A percentile compares a stretch with the other conserved stretches of the same genome.
Conservation (phyloP, 2,797 vertebrate genomes). For the Halcyon leucocephala region DNA sequence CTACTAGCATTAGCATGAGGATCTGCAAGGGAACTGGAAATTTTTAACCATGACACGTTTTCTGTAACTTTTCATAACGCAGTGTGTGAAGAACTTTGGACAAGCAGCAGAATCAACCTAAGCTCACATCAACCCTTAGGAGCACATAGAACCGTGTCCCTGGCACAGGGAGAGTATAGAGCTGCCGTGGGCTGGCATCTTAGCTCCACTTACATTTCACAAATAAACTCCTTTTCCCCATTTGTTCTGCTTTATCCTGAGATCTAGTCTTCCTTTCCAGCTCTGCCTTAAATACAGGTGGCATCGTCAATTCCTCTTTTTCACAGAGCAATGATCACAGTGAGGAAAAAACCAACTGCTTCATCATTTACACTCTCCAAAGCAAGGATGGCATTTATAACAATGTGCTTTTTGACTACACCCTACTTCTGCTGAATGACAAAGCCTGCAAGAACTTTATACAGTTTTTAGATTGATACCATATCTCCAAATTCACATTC, state of each 20-base stretch:
- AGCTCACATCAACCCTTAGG: not conserved
- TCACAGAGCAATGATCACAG: fast-evolving
- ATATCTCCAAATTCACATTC: not conserved
- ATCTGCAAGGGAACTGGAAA: not conserved
- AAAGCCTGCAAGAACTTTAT: not conserved
- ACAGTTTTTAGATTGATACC: not conserved
- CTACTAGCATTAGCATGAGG: not conserved
- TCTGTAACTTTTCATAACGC: fast-evolving
- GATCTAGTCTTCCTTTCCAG: not conserved
- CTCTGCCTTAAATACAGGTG: not conserved
- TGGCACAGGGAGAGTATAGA: not conserved
- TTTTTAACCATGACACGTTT: not conserved
- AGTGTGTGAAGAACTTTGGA: not conserved
- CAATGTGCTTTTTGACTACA: not conserved
- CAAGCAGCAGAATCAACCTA: not conserved
- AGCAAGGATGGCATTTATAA: fast-evolving
- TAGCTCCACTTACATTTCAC: not conserved
- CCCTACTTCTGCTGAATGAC: not conserved
- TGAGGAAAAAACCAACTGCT: not conserved
- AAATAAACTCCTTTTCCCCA: not conserved
- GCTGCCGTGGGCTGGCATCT: not conserved
- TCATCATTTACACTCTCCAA: not conserved
- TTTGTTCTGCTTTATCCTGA: not conserved
- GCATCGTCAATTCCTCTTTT: not conserved
- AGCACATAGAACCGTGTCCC: not conserved